Evolutionary conservation across 2,888 invertebrate genomes (phyloP), one percentile per base, ranked within the genome.

Genomic region (Sclerodermus sp.): DNA sequence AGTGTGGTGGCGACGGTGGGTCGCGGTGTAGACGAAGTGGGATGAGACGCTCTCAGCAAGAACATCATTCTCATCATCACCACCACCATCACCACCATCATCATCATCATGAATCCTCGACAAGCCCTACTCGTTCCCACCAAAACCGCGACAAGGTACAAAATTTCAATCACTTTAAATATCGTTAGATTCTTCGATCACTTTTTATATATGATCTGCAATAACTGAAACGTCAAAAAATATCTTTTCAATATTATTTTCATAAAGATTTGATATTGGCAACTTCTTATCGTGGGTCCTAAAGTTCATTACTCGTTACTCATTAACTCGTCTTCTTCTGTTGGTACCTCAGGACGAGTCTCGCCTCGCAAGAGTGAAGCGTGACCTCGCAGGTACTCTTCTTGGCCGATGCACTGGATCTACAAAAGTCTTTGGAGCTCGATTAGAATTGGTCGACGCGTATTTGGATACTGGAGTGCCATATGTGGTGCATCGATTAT

Each of bases 1-100:
- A 77, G 77, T 77, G 77, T 75, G 76, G 77, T 76, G 71, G 77
- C 65, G 76, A 77, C 76, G 71, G 77, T 65, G 74, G 75, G 70
- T 73, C 76, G 74, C 77, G 74, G 73, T 75, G 76, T 71, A 73
- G 74, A 67, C 73, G 70, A 68, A 76, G 70, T 76, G 77, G 78
- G 73, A 78, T 78, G 77, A 76, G 75, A 77, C 77, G 77, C 60
- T 76, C 76, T 65, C 74, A 73, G 73, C 75, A 76, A 64, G 76
- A 78, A 62, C 64, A 70, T 64, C 68, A 67, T 59, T 67, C 73
- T 40, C 57, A 66, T 38, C 67, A 66, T 41, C 54, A 64, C 15
- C 55, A 55, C 39, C 55, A 64, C 31, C 55, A 57, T 23, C 50
- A 64, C 17, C 53, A 59, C 39, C 58, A 60, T 13, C 55, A 61